Evolutionary conservation across 2,797 vertebrate genomes (phyloP), one percentile per base, ranked within the genome.

Genomic region (Alcedo atthis): DNA sequence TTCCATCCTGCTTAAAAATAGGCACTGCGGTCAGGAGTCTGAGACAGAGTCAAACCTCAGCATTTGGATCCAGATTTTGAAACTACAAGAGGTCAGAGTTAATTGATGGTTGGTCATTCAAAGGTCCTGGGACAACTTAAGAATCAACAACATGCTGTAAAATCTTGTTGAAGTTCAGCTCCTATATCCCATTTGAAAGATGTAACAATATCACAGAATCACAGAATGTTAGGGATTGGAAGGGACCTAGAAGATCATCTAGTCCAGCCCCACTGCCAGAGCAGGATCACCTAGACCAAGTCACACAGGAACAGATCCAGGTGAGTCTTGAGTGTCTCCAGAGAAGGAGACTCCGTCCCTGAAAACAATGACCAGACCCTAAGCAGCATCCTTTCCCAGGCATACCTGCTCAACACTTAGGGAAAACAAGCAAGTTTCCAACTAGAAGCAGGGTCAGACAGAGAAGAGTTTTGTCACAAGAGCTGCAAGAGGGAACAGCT

Each of bases 111-210:
- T 95, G 80, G 87, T 86, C 82, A 89, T 83, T 92, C 80, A 83
- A 82, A 93, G 93, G 92, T 95, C 91, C 93, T 93, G 94, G 86
- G 90, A 95, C 88, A 89, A 92, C n/a, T 78, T 59, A 53, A 69
- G 62, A 85, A 93, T 46, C 5, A 15, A 74, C 46, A 75, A 11
- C 0, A 1, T 37, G 35, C 78, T 88, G 17, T 49, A 37, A 90
- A 90, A 30, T 28, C 81, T 49, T 55, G 16, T 4, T 75, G 35
- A 85, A 92, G 46, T 32, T 37, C 33, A 12, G 18, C 8, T 87
- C 35, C 24, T 45, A 21, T 48, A 32, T 79, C 51, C 40, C 26
- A 75, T 30, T 26, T 0, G 0, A 33, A 81, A 89, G 55, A 32
- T 0, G 0, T 6, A 67, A 84, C 1, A 0, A 68, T 22, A 76